phyloP scores from a whole-genome alignment of 2,797 vertebrate species.

The Spheniscus humboldti region DNA sequence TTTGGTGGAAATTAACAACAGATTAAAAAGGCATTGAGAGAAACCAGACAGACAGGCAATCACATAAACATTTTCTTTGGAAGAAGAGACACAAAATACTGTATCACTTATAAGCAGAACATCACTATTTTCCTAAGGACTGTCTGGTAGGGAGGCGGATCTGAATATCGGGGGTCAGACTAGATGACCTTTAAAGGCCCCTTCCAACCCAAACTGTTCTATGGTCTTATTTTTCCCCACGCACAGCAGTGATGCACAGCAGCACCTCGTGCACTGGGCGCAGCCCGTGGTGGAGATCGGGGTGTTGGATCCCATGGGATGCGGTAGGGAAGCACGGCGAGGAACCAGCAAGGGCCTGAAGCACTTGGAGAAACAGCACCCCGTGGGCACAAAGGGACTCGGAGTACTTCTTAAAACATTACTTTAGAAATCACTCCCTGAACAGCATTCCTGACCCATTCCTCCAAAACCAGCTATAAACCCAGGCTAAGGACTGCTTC shows the following conservation, averaged over 20 bases:
- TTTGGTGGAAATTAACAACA: neutral
- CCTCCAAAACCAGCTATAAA: neutral
- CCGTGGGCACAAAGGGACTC: neutral
- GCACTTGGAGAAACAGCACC: neutral
- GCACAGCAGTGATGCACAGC: neutral
- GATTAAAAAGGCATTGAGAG: neutral
- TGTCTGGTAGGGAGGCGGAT: neutral
- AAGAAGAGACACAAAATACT: neutral
- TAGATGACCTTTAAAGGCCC: no score
- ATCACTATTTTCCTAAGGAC: neutral
- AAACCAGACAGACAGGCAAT: rapidly evolving
- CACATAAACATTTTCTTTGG: neutral
- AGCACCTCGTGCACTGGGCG: rapidly evolving
- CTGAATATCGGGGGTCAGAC: neutral
- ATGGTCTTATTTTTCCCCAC: neutral
- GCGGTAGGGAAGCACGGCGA: rapidly evolving
- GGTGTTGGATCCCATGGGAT: neutral
- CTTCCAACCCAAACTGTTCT: no score
- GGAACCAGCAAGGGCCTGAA: neutral
- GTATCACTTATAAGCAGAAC: neutral
- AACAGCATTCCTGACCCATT: neutral
- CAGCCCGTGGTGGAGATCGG: neutral
- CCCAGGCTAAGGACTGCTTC: neutral
- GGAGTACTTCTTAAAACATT: neutral
- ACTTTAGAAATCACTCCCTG: neutral